These are phyloP conservation scores for Trichopria drosophilae DNA, from an alignment of 2,888 invertebrate genomes.

Conservation along the genomic window DNA sequence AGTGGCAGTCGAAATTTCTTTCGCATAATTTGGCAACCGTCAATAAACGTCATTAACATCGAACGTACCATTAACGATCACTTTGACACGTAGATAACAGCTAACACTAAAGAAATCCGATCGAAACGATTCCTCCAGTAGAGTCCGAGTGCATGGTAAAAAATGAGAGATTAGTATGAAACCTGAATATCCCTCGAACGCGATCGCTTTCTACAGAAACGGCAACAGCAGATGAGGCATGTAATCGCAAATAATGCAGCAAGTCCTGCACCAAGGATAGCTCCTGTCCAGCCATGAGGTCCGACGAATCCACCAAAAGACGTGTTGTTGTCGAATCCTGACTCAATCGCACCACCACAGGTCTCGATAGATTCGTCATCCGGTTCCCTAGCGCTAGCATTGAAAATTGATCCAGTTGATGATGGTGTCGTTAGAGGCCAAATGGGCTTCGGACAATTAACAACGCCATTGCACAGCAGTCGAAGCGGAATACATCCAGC, in stretches of 20 bases:
- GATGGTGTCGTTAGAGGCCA: conserved; percentile 33
- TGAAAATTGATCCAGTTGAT: conserved; percentile 31
- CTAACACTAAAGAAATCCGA: too few species aligned
- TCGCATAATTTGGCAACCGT: too few species aligned
- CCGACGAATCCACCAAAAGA: conserved; percentile 41
- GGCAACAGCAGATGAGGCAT: conserved; percentile 65
- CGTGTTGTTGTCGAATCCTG: background rate
- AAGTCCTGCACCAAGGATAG: conserved; percentile 66
- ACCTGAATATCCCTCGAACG: conserved; percentile 66
- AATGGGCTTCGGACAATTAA: conserved; percentile 78
- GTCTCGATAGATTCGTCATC: conserved; percentile 79
- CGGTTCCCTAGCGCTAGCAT: conserved; percentile 57
- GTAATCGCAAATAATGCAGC: conserved; percentile 64
- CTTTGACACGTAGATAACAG: too few species aligned
- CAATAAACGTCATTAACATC: too few species aligned
- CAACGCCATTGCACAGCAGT: conserved; percentile 83
- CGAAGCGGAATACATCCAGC: conserved; percentile 82
- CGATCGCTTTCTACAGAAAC: conserved; percentile 65
- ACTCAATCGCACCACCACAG: conserved; percentile 62
- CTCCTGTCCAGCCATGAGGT: conserved; percentile 64
- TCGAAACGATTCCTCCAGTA: too few species aligned
- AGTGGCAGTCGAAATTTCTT: too few species aligned
- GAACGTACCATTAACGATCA: too few species aligned
- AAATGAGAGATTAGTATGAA: conserved; percentile 61
- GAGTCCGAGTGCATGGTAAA: too few species aligned